Percentiles rank a stretch among this genome's conserved stretches.
Evolutionary conservation across 2,797 vertebrate genomes (phyloP).

Genomic region (Sebastes matsubarae): DNA sequence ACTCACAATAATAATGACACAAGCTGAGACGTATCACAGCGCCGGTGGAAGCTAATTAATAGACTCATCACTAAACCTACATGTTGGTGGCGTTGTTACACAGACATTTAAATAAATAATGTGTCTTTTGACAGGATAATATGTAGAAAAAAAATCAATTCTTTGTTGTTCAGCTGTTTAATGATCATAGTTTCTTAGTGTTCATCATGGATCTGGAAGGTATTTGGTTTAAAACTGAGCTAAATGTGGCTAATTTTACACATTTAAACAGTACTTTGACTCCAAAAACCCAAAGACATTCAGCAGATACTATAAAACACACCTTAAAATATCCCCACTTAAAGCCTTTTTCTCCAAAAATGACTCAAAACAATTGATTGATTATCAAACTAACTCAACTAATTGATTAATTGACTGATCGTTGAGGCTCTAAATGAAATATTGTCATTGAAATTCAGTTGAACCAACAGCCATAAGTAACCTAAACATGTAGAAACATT

Average conservation of each 20-base stretch:
- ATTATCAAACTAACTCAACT: too few relatives aligned
- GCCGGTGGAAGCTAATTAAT: slow-evolving; percentile 15
- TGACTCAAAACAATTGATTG: too few relatives aligned
- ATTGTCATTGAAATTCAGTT: too few relatives aligned
- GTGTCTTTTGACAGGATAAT: background rate
- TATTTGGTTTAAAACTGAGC: background rate
- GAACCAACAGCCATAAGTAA: too few relatives aligned
- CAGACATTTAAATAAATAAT: background rate
- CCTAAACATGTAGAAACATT: background rate
- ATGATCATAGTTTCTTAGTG: background rate
- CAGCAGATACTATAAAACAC: too few relatives aligned
- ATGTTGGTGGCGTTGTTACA: background rate
- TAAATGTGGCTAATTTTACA: background rate
- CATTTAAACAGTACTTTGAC: background rate
- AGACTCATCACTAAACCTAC: background rate
- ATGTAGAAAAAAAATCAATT: background rate
- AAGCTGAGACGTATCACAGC: background rate
- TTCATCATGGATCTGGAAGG: background rate
- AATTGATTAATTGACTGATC: too few relatives aligned
- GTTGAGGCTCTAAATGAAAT: too few relatives aligned
- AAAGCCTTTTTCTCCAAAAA: too few relatives aligned
- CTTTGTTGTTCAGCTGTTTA: background rate
- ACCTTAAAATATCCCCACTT: too few relatives aligned
- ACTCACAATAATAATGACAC: slow-evolving; percentile 5
- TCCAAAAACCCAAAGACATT: too few relatives aligned